These are phyloP conservation scores for Staurois parvus DNA, from an alignment of 2,797 vertebrate genomes.

Conservation along the genomic window DNA sequence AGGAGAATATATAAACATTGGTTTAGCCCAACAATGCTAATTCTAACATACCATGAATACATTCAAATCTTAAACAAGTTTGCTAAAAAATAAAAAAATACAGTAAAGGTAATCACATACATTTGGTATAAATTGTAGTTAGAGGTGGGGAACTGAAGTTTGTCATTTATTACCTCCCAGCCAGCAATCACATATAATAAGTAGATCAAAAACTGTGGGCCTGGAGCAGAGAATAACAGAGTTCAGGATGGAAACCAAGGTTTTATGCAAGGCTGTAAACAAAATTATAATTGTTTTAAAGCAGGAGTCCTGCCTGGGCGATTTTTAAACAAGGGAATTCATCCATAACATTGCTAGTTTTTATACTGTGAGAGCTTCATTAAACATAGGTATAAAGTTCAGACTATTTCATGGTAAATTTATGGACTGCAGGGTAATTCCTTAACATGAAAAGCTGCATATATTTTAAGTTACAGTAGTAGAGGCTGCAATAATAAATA, in stretches of 20 bases:
- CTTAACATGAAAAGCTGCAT: slow-evolving; percentile 50
- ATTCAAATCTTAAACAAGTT: background rate
- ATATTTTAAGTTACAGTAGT: slow-evolving; percentile 33
- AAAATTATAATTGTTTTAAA: slow-evolving; percentile 61
- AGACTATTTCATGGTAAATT: slow-evolving; percentile 59
- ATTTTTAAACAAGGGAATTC: slow-evolving; percentile 59
- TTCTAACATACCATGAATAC: no score
- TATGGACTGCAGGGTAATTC: slow-evolving; percentile 52
- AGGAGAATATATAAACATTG: no score
- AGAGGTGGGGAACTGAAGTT: background rate
- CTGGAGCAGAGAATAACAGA: slow-evolving; percentile 1
- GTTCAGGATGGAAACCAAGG: slow-evolving; percentile 32
- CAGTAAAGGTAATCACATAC: background rate
- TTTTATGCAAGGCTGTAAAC: slow-evolving; percentile 57
- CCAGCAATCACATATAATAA: background rate
- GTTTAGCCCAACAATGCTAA: no score
- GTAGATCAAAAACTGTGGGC: slow-evolving; percentile 30
- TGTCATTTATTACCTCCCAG: background rate
- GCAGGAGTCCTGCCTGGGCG: slow-evolving; percentile 37
- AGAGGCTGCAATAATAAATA: slow-evolving; percentile 48
- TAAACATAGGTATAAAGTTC: slow-evolving; percentile 58
- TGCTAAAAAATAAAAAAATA: background rate
- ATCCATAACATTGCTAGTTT: slow-evolving; percentile 52
- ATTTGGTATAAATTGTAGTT: background rate
- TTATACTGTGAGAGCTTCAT: slow-evolving; percentile 56